Base-by-base conservation (phyloP, 2,888 invertebrate genomes). In the Troides aeacus region DNA sequence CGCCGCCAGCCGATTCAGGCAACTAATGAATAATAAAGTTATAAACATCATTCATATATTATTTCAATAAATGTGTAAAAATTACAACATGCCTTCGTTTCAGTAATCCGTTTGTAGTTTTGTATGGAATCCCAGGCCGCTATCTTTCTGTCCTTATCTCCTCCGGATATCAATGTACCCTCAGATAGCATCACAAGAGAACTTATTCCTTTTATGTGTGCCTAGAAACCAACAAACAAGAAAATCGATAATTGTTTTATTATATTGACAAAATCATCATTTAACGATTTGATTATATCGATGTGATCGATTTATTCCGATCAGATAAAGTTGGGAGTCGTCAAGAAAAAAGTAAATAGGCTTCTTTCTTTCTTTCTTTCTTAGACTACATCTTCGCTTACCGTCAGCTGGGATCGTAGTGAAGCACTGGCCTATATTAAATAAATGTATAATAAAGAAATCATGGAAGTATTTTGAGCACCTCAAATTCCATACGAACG, bases 111-210 rank as follows among this genome's bases (percentile, higher is more conserved):
- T 85, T 97, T 97, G 84, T 97, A 98, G 83, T 97, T 97, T 83
- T 97, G 97, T 72, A 97, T 87, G 0, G 97, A 96, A 82, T 98
- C 97, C 98, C 98, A 98, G 0, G 98, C 97, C 0, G 97, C 97
- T 75, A 98, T 96, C 88, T 97, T 96, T 50, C 97, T 93, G 82
- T 97, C 97, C 78, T 97, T 97, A 79, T 97, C 98, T 0, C 98
- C 98, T 0, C 98, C 98, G 0, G 98, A 97, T 62, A 98, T 93
- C 15, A 98, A 85, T 0, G 98, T 98, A 0, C 98, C 98, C 87
- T 98, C 98, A 0, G 97, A 97, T 63, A 98, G 91, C 96, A 98
- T 96, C 64, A 97, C 95, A 70, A 98, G 87, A 0, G 97, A 96
- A 75, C 97, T 97, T 58, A 98, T 97, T 46, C 97, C 96, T 85